Conservation (phyloP, 2,113 vertebrate species). For the Astur gentilis region DNA sequence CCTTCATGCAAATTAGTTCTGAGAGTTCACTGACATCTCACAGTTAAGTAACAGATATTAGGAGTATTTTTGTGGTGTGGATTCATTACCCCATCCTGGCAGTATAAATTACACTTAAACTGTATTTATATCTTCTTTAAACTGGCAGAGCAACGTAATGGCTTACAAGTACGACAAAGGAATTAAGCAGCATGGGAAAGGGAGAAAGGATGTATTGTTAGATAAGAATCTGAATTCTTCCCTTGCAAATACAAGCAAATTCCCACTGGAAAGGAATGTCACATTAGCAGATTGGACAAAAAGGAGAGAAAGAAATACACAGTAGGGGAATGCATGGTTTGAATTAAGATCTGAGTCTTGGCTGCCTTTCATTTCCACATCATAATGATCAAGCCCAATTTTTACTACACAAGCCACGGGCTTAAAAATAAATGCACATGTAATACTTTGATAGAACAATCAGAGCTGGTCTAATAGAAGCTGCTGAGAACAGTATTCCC, state of each 20-base stretch:
- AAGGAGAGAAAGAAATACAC: not conserved
- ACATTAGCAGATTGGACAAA: slow-evolving; percentile 44
- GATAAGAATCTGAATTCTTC: slow-evolving; percentile 2
- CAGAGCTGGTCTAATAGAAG: not conserved
- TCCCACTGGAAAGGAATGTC: slow-evolving; percentile 41
- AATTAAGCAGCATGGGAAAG: not conserved
- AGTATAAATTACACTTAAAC: not conserved
- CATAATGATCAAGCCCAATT: not conserved
- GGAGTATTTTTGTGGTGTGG: not conserved
- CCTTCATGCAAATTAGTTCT: not conserved
- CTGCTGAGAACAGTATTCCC: not conserved
- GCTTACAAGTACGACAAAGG: not conserved
- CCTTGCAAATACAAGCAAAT: slow-evolving; percentile 25
- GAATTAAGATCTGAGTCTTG: slow-evolving; percentile 47
- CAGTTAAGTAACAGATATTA: not conserved
- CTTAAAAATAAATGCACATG: slow-evolving; percentile 33
- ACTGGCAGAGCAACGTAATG: not conserved
- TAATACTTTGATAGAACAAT: slow-evolving; percentile 31
- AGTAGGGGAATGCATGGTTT: slow-evolving; percentile 15
- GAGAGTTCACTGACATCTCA: not conserved
- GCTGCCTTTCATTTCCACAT: slow-evolving; percentile 39
- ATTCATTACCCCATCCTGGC: not conserved
- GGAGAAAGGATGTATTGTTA: not conserved
- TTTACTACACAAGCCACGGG: not conserved
- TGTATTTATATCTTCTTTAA: not conserved